phyloP scores from a whole-genome alignment of 2,797 vertebrate genomes.

The Pteropus rufus region DNA sequence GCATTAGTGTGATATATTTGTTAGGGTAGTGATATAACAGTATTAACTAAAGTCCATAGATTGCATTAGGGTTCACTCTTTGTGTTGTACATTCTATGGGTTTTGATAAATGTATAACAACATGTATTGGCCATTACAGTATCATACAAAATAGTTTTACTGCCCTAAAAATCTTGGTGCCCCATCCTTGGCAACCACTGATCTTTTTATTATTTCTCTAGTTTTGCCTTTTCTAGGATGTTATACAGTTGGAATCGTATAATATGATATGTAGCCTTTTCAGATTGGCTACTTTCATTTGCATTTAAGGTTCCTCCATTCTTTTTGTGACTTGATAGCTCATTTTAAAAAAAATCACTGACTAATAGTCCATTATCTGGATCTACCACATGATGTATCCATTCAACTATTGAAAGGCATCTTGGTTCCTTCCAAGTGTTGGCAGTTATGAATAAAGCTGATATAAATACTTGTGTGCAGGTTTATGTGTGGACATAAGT shows the following conservation, averaged over 20 bases:
- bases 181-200: neutral
- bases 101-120: neutral
- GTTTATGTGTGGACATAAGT: neutral
- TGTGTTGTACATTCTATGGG: neutral
- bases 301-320: neutral
- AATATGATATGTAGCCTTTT: neutral
- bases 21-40: neutral
- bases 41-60: neutral
- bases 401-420: neutral
- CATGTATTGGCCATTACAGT: neutral
- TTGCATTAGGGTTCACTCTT: neutral
- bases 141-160: neutral
- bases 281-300: neutral
- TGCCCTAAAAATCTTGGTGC: neutral
- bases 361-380: neutral
- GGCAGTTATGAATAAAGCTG: neutral
- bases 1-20: neutral
- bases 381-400: neutral
- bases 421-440: conserved; percentile 5
- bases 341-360: neutral
- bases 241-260: neutral
- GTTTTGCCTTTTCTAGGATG: neutral
- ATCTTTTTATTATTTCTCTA: neutral
- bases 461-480: neutral
- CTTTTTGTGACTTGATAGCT: neutral